Conservation (phyloP, 2,113 vertebrate species). For the Spea multiplicata region DNA sequence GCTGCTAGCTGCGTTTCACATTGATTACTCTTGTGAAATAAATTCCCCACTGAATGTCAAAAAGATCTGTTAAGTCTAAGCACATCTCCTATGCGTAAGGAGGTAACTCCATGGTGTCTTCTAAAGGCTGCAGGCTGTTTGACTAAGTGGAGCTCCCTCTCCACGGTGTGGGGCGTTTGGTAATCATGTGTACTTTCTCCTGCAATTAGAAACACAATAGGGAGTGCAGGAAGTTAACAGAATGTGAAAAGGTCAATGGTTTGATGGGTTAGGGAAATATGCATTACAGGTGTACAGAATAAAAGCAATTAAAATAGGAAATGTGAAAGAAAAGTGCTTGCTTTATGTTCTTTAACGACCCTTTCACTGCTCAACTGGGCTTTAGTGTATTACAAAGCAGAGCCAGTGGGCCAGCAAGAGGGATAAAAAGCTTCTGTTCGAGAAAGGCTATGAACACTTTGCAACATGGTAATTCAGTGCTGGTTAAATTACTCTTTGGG, state of each 20-base stretch:
- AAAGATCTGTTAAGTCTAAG: too few relatives aligned
- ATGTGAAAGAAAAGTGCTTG: background rate
- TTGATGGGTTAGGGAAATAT: background rate
- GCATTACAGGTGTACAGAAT: constrained; percentile 14
- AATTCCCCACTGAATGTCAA: too few relatives aligned
- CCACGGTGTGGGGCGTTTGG: constrained; percentile 24
- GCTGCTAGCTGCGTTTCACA: too few relatives aligned
- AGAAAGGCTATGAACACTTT: background rate
- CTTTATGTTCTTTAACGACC: background rate
- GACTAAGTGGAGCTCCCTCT: background rate
- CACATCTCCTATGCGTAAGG: too few relatives aligned
- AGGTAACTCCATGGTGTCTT: background rate
- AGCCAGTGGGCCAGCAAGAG: background rate
- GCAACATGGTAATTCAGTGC: background rate
- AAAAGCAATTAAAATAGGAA: background rate
- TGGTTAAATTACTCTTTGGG: too few relatives aligned
- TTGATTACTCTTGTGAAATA: too few relatives aligned
- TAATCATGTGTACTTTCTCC: constrained; percentile 30
- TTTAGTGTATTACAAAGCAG: background rate
- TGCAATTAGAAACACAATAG: constrained; percentile 40
- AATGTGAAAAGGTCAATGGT: constrained; percentile 13
- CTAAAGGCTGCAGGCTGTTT: constrained; percentile 9
- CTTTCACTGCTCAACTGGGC: background rate
- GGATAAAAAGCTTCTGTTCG: background rate
- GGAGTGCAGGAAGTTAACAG: constrained; percentile 17